Conservation (phyloP, 64 coral and sea anemone species). For the Hydrozoanthus tunicans region DNA sequence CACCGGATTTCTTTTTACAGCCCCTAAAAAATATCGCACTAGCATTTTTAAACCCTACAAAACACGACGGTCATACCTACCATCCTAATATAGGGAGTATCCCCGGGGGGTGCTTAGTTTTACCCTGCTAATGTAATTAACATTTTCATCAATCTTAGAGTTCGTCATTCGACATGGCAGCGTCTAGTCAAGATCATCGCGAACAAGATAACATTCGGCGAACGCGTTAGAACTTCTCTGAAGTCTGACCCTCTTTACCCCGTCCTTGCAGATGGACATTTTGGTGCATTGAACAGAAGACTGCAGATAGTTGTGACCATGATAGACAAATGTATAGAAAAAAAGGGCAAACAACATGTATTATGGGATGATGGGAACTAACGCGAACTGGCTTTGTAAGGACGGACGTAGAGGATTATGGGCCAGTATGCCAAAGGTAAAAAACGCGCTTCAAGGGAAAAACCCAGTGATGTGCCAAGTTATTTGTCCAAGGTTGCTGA, state of each 20-base stretch:
- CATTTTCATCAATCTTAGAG: not conserved
- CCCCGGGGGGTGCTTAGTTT: no score
- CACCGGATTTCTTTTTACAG: no score
- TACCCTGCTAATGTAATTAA: not conserved
- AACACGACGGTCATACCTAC: no score
- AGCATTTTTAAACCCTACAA: no score
- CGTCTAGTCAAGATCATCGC: slow-evolving; percentile 35
- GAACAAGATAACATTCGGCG: slow-evolving; percentile 7
- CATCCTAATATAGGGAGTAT: no score
- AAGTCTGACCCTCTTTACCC: slow-evolving; percentile 39
- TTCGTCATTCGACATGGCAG: slow-evolving; percentile 14
- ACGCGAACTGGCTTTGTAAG: not conserved
- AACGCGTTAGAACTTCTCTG: slow-evolving; percentile 5
- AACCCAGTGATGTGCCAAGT: no score
- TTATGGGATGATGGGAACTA: slow-evolving; percentile 14
- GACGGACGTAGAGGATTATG: no score
- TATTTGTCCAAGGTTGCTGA: no score
- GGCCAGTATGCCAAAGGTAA: no score
- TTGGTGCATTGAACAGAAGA: slow-evolving; percentile 50
- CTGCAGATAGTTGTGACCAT: slow-evolving; percentile 42
- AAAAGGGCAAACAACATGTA: not conserved
- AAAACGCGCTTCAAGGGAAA: no score
- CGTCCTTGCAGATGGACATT: slow-evolving; percentile 25
- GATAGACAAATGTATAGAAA: not conserved
- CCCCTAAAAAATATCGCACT: no score